Evolutionary conservation across 2,113 vertebrate species (phyloP).

Genomic region (Odocoileus virginianus): DNA sequence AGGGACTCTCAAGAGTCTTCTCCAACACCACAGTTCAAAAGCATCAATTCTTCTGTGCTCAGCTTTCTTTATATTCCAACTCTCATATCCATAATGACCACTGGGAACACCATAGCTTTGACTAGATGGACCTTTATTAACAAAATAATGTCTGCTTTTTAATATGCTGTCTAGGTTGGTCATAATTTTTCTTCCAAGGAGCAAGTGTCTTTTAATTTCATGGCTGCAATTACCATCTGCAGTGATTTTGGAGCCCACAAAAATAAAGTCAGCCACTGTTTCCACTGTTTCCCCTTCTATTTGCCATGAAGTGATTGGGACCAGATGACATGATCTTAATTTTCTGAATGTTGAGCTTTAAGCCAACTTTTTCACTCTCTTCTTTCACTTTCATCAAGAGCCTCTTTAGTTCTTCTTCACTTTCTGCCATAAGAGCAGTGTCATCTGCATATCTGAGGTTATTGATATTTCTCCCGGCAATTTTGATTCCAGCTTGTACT

Average conservation of each 20-base stretch:
- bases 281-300: neutral
- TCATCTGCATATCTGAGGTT: too few species aligned
- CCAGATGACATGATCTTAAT: neutral
- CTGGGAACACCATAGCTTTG: neutral
- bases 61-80: neutral
- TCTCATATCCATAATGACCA: neutral
- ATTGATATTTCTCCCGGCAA: too few species aligned
- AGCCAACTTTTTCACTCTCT: too few species aligned
- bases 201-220: neutral
- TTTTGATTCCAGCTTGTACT: too few species aligned
- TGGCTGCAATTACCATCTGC: neutral
- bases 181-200: neutral
- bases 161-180: neutral
- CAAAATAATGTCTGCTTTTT: neutral
- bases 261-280: neutral
- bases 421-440: too few species aligned
- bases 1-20: neutral
- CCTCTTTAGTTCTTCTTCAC: too few species aligned
- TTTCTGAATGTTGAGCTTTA: too few species aligned
- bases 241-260: accelerated
- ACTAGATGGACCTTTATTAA: too few species aligned
- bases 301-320: neutral
- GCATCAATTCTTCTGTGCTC: too few species aligned
- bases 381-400: too few species aligned
- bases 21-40: too few species aligned